Percentiles rank a stretch among this genome's conserved stretches.
phyloP scores from a whole-genome alignment of 2,888 invertebrate species.

The Gonocerus acuteangulatus region DNA sequence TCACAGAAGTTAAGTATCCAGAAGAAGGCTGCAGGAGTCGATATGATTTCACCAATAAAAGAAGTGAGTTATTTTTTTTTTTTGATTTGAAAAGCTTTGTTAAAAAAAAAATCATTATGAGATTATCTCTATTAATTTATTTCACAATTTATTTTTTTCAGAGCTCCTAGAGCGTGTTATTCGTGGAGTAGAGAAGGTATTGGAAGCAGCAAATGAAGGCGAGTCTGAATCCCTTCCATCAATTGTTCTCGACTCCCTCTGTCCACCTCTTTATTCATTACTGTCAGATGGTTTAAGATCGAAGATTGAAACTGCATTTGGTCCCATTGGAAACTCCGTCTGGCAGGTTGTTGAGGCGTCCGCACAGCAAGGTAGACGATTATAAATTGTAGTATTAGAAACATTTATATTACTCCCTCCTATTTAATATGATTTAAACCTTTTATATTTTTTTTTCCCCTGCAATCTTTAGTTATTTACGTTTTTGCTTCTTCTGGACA shows the following conservation, averaged over 20 bases:
- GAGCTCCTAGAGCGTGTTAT: constrained; percentile 65
- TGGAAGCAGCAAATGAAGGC: constrained; percentile 51
- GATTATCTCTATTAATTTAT: background rate
- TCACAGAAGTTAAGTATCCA: constrained; percentile 15
- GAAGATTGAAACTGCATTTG: constrained; percentile 73
- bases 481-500: constrained; percentile 41
- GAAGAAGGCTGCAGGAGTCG: constrained; percentile 21
- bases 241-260: constrained; percentile 62
- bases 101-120: background rate
- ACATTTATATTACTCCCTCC: too few species aligned
- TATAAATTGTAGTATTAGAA: background rate
- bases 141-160: constrained; percentile 40
- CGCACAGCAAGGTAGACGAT: constrained; percentile 60
- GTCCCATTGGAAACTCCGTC: constrained; percentile 75
- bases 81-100: background rate
- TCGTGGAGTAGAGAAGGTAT: constrained; percentile 65
- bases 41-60: constrained; percentile 18
- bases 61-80: constrained; percentile 2
- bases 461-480: background rate
- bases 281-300: constrained; percentile 78
- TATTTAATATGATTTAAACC: background rate
- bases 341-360: constrained; percentile 87
- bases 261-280: constrained; percentile 75
- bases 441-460: background rate
- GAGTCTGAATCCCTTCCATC: constrained; percentile 44